Evolutionary conservation across 2,797 vertebrate species (phyloP).

Genomic region (Sphenopsis melanotis): DNA sequence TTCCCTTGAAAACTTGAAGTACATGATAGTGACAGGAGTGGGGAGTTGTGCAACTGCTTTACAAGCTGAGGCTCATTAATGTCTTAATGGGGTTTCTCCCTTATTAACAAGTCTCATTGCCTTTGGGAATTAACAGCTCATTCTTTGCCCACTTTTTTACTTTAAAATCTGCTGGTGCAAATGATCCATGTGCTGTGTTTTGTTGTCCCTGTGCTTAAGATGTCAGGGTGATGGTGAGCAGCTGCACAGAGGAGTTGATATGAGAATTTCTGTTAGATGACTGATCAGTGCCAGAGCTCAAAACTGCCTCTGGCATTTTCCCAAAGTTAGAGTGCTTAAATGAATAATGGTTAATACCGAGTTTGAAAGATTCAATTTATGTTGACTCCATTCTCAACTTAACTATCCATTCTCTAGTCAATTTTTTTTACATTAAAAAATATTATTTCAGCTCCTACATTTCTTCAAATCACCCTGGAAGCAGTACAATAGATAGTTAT

Average conservation of each 20-base stretch:
- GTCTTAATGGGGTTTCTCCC: slow-evolving; percentile 34
- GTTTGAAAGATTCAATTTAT: background rate
- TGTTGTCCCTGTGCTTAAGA: background rate
- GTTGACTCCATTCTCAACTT: background rate
- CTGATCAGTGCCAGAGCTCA: background rate
- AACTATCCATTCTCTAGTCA: background rate
- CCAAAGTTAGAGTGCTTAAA: background rate
- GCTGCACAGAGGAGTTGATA: background rate
- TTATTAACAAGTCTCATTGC: slow-evolving; percentile 12
- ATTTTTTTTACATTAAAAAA: background rate
- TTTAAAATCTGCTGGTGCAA: background rate
- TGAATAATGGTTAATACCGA: background rate
- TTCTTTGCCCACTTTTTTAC: background rate
- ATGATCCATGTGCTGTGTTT: background rate
- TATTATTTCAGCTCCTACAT: background rate
- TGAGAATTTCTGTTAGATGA: background rate
- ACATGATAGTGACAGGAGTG: background rate
- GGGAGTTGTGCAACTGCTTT: slow-evolving; percentile 26
- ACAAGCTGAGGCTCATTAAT: slow-evolving; percentile 16
- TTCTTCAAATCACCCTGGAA: background rate
- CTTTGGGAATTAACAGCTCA: slow-evolving; percentile 11
- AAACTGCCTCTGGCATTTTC: slow-evolving; percentile 19
- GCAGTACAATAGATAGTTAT: background rate
- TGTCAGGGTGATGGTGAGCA: background rate
- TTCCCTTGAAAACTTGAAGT: background rate